Evolutionary conservation across 2,888 invertebrate genomes (phyloP).

Genomic region (Pollenia griseotomentosa): DNA sequence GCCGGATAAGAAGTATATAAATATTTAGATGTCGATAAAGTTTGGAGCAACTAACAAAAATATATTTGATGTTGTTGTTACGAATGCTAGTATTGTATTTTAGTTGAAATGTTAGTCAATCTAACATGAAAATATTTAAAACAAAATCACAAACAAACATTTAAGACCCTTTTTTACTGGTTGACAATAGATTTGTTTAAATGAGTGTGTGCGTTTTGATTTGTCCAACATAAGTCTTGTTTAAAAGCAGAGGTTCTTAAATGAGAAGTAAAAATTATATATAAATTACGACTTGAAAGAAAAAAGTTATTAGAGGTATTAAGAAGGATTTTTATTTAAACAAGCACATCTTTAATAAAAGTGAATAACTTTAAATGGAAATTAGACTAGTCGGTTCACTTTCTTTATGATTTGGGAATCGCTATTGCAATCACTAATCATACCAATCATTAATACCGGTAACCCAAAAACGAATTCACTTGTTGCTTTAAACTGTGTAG

Average conservation of each 20-base stretch:
- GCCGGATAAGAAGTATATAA: not conserved
- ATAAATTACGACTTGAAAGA: no score
- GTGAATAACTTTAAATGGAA: no score
- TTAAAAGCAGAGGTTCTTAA: not conserved
- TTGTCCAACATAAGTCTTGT: no score
- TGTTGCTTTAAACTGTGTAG: constrained; percentile 9
- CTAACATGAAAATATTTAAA: constrained; percentile 22
- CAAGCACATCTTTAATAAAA: no score
- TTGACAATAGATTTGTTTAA: not conserved
- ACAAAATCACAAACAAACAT: constrained; percentile 22
- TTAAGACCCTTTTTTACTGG: not conserved
- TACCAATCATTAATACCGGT: not conserved
- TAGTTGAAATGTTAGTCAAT: constrained; percentile 20
- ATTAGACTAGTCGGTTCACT: no score
- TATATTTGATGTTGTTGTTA: not conserved
- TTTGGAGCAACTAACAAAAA: not conserved
- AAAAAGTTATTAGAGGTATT: no score
- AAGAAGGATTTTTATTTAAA: no score
- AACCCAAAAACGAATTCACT: constrained; percentile 31
- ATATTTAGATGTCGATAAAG: no score
- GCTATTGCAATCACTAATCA: not conserved
- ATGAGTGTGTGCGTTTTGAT: no score
- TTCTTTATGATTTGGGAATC: not conserved
- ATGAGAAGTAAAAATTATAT: not conserved
- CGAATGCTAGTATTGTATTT: constrained; percentile 1